A percentile compares a stretch with the other conserved stretches of the same genome.
Evolutionary conservation across 1,140 invertebrate species (phyloP).

Genomic region (Eulimnadia texana): DNA sequence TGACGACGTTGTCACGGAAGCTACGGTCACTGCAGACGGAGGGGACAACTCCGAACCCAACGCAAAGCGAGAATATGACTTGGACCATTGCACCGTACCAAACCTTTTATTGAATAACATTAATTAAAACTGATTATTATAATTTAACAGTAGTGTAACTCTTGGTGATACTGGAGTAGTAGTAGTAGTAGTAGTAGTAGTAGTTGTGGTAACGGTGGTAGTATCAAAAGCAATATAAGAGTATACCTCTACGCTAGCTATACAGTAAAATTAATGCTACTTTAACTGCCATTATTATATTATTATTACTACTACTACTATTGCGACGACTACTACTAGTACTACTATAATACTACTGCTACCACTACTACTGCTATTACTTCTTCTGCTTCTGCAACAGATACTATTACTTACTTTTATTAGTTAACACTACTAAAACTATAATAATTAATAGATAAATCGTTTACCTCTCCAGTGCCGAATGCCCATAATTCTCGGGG

Average conservation of each 20-base stretch:
- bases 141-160: background rate
- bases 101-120: background rate
- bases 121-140: background rate
- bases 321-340: no score
- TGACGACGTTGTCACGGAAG: slow-evolving; percentile 1
- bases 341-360: no score
- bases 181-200: background rate
- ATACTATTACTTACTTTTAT: background rate
- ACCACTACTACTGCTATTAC: no score
- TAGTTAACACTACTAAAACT: no score
- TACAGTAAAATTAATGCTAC: no score
- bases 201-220: background rate
- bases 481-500: slow-evolving; percentile 9
- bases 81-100: slow-evolving; percentile 15
- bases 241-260: no score
- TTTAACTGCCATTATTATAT: no score
- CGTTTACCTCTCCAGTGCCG: slow-evolving; percentile 10
- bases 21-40: background rate
- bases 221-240: no score
- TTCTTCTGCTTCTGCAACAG: background rate
- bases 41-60: slow-evolving; percentile 8
- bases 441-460: background rate
- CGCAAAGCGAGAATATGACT: slow-evolving; percentile 9
- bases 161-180: background rate
- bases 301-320: no score